Evolutionary conservation across 1,140 invertebrate species (phyloP).

Genomic region (Drosophila neocordata): DNA sequence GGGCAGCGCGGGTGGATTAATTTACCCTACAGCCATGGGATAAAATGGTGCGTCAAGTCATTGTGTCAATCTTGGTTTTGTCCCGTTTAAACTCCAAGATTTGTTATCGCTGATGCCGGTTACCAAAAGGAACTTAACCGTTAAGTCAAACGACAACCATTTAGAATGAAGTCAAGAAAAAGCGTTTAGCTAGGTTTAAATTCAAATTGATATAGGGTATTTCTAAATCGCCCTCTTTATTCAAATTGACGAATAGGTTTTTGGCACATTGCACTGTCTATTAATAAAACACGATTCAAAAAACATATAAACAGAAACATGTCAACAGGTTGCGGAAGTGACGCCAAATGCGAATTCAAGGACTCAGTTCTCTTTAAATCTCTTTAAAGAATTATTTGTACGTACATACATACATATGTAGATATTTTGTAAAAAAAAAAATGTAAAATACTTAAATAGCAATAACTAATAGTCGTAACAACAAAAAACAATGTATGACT

Average conservation of each 20-base stretch:
- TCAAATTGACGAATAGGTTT: not conserved
- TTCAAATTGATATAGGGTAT: constrained; percentile 20
- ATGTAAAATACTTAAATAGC: constrained; percentile 1
- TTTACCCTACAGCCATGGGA: not conserved
- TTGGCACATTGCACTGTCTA: constrained; percentile 75
- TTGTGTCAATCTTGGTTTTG: too few relatives aligned
- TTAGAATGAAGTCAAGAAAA: too few relatives aligned
- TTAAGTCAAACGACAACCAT: too few relatives aligned
- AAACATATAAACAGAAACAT: constrained; percentile 39
- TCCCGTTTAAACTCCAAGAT: too few relatives aligned
- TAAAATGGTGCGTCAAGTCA: too few relatives aligned
- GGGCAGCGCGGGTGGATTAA: not conserved
- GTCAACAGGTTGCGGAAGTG: constrained; percentile 80
- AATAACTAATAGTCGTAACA: constrained; percentile 11
- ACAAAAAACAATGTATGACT: constrained; percentile 2
- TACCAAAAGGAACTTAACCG: too few relatives aligned
- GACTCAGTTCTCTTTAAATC: constrained; percentile 26
- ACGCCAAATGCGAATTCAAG: constrained; percentile 43
- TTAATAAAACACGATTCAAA: constrained; percentile 55
- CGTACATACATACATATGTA: not conserved
- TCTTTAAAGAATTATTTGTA: not conserved
- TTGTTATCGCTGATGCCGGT: too few relatives aligned
- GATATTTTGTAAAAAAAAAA: constrained; percentile 6
- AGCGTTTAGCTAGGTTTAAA: too few relatives aligned
- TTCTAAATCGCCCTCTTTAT: not conserved